Conservation (phyloP, 2,888 invertebrate genomes). For the Drosophila kanekoi region DNA sequence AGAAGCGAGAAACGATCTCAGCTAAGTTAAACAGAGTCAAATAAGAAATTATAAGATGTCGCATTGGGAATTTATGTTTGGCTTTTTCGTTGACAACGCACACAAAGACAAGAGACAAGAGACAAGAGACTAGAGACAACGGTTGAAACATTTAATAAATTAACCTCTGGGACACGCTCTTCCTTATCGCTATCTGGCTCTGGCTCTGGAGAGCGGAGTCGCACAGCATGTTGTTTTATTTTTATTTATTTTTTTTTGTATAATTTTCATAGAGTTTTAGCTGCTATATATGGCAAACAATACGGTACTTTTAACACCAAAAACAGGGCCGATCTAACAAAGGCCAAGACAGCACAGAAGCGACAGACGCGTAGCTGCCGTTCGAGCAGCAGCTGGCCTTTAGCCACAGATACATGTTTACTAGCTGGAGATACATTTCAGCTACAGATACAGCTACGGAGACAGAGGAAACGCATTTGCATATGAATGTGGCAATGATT, state of each 20-base stretch:
- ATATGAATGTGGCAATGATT: slow-evolving; percentile 81
- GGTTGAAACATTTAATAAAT: slow-evolving; percentile 69
- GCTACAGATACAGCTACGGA: slow-evolving; percentile 23
- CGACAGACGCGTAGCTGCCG: slow-evolving; percentile 75
- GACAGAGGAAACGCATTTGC: slow-evolving; percentile 66
- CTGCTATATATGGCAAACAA: slow-evolving; percentile 75
- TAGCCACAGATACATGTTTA: slow-evolving; percentile 43
- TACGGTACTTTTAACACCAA: slow-evolving; percentile 81
- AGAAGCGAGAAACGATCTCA: slow-evolving; percentile 2
- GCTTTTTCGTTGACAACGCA: slow-evolving; percentile 50
- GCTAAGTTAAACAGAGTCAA: slow-evolving; percentile 18
- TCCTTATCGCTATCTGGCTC: slow-evolving; percentile 57
- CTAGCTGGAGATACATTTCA: slow-evolving; percentile 23
- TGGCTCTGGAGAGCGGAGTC: slow-evolving; percentile 13
- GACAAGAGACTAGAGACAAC: slow-evolving; percentile 35
- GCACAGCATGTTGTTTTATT: slow-evolving; percentile 65
- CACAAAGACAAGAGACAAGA: slow-evolving; percentile 26
- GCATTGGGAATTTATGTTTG: slow-evolving; percentile 68
- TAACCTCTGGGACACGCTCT: slow-evolving; percentile 52
- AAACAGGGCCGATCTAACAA: slow-evolving; percentile 55
- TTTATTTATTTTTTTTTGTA: slow-evolving; percentile 20
- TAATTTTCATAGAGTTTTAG: slow-evolving; percentile 55
- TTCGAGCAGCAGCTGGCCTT: slow-evolving; percentile 76
- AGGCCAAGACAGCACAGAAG: slow-evolving; percentile 80
- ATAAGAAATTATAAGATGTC: slow-evolving; percentile 72